Evolutionary conservation across 2,113 vertebrate genomes (phyloP).

Genomic region (Myanophis thanlyinensis): DNA sequence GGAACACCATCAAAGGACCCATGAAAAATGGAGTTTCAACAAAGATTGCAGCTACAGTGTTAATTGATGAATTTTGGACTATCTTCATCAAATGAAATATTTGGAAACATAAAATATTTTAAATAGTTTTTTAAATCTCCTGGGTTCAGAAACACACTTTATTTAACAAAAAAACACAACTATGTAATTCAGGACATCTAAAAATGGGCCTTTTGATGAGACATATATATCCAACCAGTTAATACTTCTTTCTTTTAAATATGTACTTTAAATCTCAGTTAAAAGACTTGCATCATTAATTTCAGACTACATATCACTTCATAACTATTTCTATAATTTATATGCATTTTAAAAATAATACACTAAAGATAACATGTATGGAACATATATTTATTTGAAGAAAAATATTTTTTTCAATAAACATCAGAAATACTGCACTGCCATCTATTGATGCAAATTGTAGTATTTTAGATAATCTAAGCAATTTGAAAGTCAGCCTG

Average conservation of each 20-base stretch:
- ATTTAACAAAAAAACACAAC: background rate
- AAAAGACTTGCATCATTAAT: background rate
- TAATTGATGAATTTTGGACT: background rate
- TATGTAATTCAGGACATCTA: background rate
- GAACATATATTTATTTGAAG: background rate
- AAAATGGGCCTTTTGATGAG: background rate
- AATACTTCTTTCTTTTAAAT: background rate
- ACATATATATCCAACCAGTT: background rate
- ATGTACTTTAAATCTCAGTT: background rate
- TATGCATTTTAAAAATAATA: slow-evolving; percentile 30
- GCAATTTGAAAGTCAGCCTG: background rate
- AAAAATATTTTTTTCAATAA: background rate
- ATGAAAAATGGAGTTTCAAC: background rate
- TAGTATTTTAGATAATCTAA: background rate
- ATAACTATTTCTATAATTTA: slow-evolving; percentile 26
- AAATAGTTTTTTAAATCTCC: background rate
- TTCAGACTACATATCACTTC: background rate
- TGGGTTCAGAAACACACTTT: background rate
- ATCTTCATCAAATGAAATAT: background rate
- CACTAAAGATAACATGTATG: slow-evolving; percentile 19
- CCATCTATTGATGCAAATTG: slow-evolving; percentile 48
- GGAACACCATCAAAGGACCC: background rate
- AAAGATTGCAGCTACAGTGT: background rate
- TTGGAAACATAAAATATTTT: background rate
- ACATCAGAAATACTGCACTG: slow-evolving; percentile 49